Evolutionary conservation across 2,888 invertebrate genomes (phyloP).

Genomic region (Physocephala rufipes): DNA sequence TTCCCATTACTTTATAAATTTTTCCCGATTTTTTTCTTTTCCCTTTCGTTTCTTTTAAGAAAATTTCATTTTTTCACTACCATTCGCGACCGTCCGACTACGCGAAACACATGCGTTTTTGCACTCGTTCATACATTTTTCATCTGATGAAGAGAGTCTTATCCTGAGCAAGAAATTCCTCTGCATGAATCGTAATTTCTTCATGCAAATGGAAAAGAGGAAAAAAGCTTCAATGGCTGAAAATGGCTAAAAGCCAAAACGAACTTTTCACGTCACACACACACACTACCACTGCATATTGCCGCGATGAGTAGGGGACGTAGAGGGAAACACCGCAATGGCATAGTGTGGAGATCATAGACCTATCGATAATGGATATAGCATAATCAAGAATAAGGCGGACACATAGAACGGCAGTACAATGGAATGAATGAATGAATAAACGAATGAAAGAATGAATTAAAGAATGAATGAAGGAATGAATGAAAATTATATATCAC

Average conservation of each 20-base stretch:
- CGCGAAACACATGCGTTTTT: slow-evolving; percentile 33
- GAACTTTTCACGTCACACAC: slow-evolving; percentile 20
- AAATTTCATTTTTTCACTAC: slow-evolving; percentile 5
- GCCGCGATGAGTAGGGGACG: background rate
- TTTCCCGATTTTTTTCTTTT: too few species aligned
- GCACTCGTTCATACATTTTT: slow-evolving; percentile 45
- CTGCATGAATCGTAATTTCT: background rate
- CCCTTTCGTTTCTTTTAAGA: slow-evolving; percentile 20
- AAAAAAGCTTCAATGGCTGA: slow-evolving; percentile 16
- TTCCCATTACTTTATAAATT: too few species aligned
- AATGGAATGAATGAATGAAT: background rate
- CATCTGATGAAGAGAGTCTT: slow-evolving; percentile 34
- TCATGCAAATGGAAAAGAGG: background rate
- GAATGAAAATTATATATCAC: background rate
- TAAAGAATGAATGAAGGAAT: background rate
- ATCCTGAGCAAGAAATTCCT: slow-evolving; percentile 23
- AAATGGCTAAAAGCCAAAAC: slow-evolving; percentile 32
- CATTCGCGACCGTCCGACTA: slow-evolving; percentile 12
- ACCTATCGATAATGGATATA: too few species aligned
- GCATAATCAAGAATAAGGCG: background rate
- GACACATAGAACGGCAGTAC: background rate
- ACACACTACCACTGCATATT: slow-evolving; percentile 7
- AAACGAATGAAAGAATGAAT: background rate
- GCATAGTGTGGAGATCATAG: too few species aligned
- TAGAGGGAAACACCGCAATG: too few species aligned